Base-by-base conservation (phyloP, 2,888 invertebrate genomes). In the Yponomeuta sedellus region DNA sequence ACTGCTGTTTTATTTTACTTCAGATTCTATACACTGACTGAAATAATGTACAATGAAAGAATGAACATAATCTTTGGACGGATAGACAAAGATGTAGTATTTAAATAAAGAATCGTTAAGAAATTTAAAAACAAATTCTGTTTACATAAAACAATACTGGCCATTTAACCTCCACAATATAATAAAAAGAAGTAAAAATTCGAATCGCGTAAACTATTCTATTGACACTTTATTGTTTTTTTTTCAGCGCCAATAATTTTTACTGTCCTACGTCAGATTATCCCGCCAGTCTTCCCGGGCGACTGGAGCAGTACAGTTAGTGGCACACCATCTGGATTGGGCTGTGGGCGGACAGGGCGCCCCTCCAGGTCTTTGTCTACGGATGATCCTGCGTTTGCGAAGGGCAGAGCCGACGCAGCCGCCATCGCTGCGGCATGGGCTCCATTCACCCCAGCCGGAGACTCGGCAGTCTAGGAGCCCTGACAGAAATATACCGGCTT, bases 381-480 rank as follows among this genome's bases (percentile, higher is more conserved):
- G 94, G 71, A 95, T 86, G 67, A 98, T 94, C 73, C 94, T 94
- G 69, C 97, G 93, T 72, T 94, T 94, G 74, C 98, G 94, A 82
- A 95, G 92, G 85, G 96, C 96, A 77, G 97, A 96, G 28, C 98
- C 98, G 69, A 97, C 97, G 73, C 97, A 98, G 70, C 97, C 97
- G 80, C 98, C 97, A 66, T 96, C 95, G 78, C 96, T 95, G 85
- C 95, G 96, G 91, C 98, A 98, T 10, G 94, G 91, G 77, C 96
- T 95, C 97, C 97, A 97, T 67, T 94, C 94, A 34, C 96, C 95
- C 97, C 97, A 97, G 71, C 95, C 94, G 70, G 95, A 94, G 65
- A 97, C 96, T 73, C 95, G 94, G 87, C 97, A 97, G 85, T 97
- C 96, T 73, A 96, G 92, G 66, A 95, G 93, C 73, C 80, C 90